Conservation (phyloP, 1,140 invertebrate species). For the Drosophila rufa region DNA sequence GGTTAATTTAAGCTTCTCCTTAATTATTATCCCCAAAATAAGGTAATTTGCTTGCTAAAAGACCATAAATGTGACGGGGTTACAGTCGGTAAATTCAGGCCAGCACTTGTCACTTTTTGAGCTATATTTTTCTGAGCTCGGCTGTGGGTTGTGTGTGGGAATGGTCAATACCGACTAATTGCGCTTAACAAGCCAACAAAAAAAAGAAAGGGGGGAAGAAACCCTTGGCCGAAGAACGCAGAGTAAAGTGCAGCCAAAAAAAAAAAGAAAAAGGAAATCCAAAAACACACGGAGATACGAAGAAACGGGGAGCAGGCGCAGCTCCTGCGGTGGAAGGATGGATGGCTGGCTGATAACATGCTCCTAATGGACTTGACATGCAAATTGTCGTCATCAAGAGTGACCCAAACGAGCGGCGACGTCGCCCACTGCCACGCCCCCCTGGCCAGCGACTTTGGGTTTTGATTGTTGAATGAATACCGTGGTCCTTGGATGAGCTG, state of each 20-base stretch:
- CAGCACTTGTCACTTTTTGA: neutral
- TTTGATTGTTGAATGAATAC: conserved; percentile 73
- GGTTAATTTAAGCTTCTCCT: neutral
- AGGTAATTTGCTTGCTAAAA: too few species aligned
- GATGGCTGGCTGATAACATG: conserved; percentile 58
- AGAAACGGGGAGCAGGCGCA: conserved; percentile 33
- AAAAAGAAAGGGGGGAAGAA: conserved; percentile 12
- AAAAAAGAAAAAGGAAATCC: neutral
- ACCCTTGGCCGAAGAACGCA: conserved; percentile 32
- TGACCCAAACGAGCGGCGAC: conserved; percentile 58
- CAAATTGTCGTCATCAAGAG: conserved; percentile 74
- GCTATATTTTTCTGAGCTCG: neutral
- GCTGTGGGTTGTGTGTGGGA: conserved; percentile 25
- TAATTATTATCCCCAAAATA: too few species aligned
- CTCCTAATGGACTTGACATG: conserved; percentile 76
- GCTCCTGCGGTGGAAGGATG: conserved; percentile 16
- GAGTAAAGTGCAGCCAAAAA: conserved; percentile 40
- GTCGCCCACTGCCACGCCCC: conserved; percentile 15
- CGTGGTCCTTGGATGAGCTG: conserved; percentile 23
- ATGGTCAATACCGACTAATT: conserved; percentile 73
- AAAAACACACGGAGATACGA: conserved; percentile 6
- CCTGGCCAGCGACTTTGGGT: conserved; percentile 50
- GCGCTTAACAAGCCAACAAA: conserved; percentile 66
- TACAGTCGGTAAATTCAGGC: too few species aligned
- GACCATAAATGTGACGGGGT: too few species aligned